Base-by-base conservation (phyloP, 2,888 invertebrate genomes). In the Drosophila atripex region DNA sequence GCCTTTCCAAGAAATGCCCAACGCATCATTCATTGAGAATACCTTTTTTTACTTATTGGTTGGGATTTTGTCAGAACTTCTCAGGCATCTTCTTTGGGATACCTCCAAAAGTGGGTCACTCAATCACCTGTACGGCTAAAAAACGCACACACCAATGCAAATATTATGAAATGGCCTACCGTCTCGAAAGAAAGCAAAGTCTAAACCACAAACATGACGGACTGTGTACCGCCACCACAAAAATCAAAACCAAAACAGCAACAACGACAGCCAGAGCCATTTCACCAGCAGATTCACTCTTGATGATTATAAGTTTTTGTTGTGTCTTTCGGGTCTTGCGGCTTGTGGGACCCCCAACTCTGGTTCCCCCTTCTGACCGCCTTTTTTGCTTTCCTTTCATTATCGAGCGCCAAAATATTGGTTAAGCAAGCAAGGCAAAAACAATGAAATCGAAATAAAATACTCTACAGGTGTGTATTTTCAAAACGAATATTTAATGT, bases 331-430 rank as follows among this genome's bases (percentile, higher is more conserved):
- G 71, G 73, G 69, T 39, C 76, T 77, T 64, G 50, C 28, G 63
- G 53, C 45, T 60, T 51, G 46, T 45, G 61, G 61, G 61, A 65
- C 35, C 43, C 43, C 63, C 63, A 65, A 14, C 66, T 43, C 32
- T 32, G 21, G 11, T 43, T 14, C 30, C 43, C 25, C 41, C 21
- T 39, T 47, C 11, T 43, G 66, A 28, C 64, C 50, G 65, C 59
- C 73, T 72, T 66, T 80, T 82, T 80, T 87, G 86, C 83, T 88
- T 88, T 88, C 83, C 88, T 88, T 83, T 83, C 86, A 83, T 82
- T 83, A 88, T 88, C 70, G 86, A 86, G 85, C 80, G 75, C 87
- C 85, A 86, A 87, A 86, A 85, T 83, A 83, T 88, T 88, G 86
- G 83, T 88, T 82, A 78, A 82, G 73, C 86, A 85, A 83, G 86